Conservation (phyloP, 1,140 invertebrate genomes). For the Notospermus geniculatus region DNA sequence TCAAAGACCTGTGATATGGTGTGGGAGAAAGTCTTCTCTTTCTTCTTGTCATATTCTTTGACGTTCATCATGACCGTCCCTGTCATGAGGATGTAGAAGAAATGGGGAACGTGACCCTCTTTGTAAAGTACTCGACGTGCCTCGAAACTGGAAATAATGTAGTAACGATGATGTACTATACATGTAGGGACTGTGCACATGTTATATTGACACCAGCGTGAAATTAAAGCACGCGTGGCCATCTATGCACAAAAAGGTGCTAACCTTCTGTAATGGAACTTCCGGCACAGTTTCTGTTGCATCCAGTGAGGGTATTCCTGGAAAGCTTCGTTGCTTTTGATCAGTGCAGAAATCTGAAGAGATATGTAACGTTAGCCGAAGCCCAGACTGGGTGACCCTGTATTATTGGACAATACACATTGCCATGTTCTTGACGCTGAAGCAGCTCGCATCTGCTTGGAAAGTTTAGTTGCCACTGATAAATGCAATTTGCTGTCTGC, state of each 20-base stretch:
- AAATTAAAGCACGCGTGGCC: background rate
- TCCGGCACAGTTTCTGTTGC: conserved; percentile 33
- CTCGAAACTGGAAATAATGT: conserved; percentile 34
- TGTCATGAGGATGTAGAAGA: conserved; percentile 40
- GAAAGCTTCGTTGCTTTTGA: conserved; percentile 35
- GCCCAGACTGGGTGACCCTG: too few relatives aligned
- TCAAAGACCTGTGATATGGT: conserved; percentile 33
- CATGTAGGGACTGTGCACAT: conserved; percentile 85
- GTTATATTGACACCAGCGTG: conserved; percentile 85
- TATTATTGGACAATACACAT: too few relatives aligned
- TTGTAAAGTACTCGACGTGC: conserved; percentile 36
- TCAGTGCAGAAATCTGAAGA: conserved; percentile 37
- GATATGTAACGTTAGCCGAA: background rate
- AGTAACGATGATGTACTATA: conserved; percentile 78
- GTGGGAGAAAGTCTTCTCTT: conserved; percentile 32
- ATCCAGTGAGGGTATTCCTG: conserved; percentile 36
- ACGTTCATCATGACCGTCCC: conserved; percentile 40
- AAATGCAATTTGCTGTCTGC: too few relatives aligned
- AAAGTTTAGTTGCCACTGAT: too few relatives aligned
- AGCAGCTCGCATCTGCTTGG: too few relatives aligned
- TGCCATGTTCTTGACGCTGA: too few relatives aligned
- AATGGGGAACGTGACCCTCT: conserved; percentile 36
- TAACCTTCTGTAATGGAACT: conserved; percentile 42
- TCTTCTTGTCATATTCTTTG: conserved; percentile 26
- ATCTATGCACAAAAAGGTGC: too few relatives aligned